A percentile compares a stretch with the other conserved stretches of the same genome.
Conservation (phyloP, 2,797 vertebrate genomes). For the Chelidonichthys spinosus region DNA sequence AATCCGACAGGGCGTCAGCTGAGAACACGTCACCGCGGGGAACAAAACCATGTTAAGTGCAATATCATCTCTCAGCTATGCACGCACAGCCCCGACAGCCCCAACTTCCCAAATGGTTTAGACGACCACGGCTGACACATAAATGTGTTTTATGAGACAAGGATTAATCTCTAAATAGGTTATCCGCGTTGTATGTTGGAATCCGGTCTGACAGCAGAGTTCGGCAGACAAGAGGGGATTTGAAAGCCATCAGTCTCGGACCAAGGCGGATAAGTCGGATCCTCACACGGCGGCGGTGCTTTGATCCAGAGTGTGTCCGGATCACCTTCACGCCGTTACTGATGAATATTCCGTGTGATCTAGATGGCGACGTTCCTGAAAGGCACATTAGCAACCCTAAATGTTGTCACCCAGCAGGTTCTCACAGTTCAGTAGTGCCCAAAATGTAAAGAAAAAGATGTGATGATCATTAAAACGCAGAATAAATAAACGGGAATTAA, state of each 20-base stretch:
- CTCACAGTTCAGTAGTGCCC: not conserved
- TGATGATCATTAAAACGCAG: not conserved
- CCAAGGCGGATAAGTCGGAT: slow-evolving; percentile 21
- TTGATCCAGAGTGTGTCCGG: slow-evolving; percentile 10
- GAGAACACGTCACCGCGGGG: slow-evolving; percentile 56
- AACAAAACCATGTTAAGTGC: slow-evolving; percentile 69
- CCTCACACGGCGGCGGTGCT: slow-evolving; percentile 3
- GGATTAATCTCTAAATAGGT: slow-evolving; percentile 78
- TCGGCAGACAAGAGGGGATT: slow-evolving; percentile 42
- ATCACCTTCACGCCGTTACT: slow-evolving; percentile 28
- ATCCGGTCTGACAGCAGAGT: slow-evolving; percentile 35
- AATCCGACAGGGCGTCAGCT: slow-evolving; percentile 55
- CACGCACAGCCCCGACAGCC: slow-evolving; percentile 27
- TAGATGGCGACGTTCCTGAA: not conserved
- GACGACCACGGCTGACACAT: slow-evolving; percentile 50
- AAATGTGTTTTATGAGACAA: slow-evolving; percentile 66
- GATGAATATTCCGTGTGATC: slow-evolving; percentile 19
- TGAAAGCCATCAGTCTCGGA: slow-evolving; percentile 48
- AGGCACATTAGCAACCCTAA: not conserved
- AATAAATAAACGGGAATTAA: not conserved
- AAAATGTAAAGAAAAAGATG: not conserved
- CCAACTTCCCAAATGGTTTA: slow-evolving; percentile 23
- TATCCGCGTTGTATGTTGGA: slow-evolving; percentile 50
- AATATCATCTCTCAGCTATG: slow-evolving; percentile 57
- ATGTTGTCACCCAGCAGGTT: not conserved